These are phyloP conservation scores for Isurus oxyrinchus DNA, from an alignment of 2,113 vertebrate species.

Conservation along the genomic window DNA sequence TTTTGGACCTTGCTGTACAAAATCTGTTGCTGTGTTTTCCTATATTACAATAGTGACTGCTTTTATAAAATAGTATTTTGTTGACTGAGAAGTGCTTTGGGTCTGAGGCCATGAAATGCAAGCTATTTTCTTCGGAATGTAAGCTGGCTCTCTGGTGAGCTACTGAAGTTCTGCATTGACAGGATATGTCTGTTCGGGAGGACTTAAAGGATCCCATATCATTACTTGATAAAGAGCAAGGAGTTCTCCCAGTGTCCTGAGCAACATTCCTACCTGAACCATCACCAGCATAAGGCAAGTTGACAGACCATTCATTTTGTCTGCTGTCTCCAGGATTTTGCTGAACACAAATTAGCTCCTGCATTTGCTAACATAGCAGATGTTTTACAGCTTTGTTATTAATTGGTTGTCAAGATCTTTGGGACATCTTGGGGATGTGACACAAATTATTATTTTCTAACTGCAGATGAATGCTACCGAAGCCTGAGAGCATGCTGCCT, in stretches of 20 bases:
- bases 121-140: not conserved
- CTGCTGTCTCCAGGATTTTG: not conserved
- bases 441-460: not conserved
- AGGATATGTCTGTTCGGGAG: not conserved
- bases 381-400: not conserved
- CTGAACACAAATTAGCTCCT: not conserved
- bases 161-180: not conserved
- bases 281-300: not conserved
- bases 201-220: not conserved
- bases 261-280: not conserved
- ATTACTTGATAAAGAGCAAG: not conserved
- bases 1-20: not conserved
- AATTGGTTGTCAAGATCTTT: not conserved
- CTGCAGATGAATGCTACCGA: not conserved
- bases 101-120: not conserved
- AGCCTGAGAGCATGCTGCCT: not conserved
- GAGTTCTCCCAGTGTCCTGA: not conserved
- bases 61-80: not conserved
- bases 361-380: not conserved
- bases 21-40: not conserved
- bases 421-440: not conserved
- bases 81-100: not conserved
- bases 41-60: not conserved
- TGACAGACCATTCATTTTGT: not conserved
- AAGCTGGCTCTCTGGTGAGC: not conserved